Base-by-base conservation (phyloP, 2,113 vertebrate species). In the Nymphicus hollandicus region DNA sequence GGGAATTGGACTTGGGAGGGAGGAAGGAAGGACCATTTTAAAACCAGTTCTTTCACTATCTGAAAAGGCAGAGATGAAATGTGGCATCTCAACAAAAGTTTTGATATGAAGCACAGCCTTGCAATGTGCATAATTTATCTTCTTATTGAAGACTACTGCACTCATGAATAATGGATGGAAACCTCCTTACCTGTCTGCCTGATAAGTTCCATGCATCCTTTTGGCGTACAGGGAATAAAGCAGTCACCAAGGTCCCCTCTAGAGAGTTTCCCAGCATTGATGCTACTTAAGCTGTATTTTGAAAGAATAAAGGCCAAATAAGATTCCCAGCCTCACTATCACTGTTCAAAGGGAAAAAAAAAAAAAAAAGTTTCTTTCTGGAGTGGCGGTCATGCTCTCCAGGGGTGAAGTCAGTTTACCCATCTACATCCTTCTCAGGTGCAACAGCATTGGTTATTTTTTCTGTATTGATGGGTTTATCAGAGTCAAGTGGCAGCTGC, bases 181-280 rank as follows among this genome's bases (percentile, higher is more conserved):
- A 47, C 8, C 17, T 85, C 50, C 44, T 95, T 91, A 99, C 99
- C 99, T 89, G 99, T 99, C 93, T 99, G 98, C 95, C 96, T 98
- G 98, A 99, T 99, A 65, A 99, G 98, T 95, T 99, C 99, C 99
- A 99, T 98, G 97, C 99, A 99, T 95, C 99, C 99, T 93, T 99
- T 99, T 20, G 99, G 99, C 0, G 99, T 99, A 97, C 99, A 99
- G 8, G 99, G 99, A 91, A 99, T 98, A 97, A 99, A 99, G 95
- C 99, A 99, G 97, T 99, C 98, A 11, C 97, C 97, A 25, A 99
- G 97, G 92, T 99, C 99, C 35, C 99, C 99, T 85, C 99, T 99
- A 31, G 99, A 98, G 52, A 99, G 98, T 74, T 99, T 99, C 71
- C 99, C 99, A 66, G 99, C 99, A 90, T 98, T 99, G 95, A 99